Percentiles rank a stretch among this genome's conserved stretches.
Evolutionary conservation across 1,140 invertebrate species (phyloP).

Genomic region (Schlechtendalia chinensis): DNA sequence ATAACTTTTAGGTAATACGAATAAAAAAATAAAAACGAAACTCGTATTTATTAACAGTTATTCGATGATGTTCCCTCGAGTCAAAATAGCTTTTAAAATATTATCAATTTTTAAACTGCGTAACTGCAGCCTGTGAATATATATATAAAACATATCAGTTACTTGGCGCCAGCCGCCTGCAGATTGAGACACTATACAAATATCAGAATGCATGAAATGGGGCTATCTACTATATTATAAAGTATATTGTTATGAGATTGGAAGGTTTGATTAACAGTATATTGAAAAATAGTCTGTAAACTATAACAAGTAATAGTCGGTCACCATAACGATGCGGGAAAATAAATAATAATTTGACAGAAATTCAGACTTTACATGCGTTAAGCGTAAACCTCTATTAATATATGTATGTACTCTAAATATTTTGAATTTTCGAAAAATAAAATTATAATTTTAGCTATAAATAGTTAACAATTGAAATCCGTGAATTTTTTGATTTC

Average conservation of each 20-base stretch:
- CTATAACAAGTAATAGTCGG: no score
- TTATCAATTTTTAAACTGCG: no score
- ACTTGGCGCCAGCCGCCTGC: neutral
- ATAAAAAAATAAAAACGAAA: no score
- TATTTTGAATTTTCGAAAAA: neutral
- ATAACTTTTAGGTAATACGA: no score
- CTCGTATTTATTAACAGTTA: no score
- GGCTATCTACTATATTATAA: neutral
- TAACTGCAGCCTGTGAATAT: no score
- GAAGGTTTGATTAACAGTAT: constrained; percentile 9
- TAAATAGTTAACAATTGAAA: neutral
- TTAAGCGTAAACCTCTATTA: no score
- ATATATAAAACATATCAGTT: no score
- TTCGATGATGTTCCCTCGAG: no score
- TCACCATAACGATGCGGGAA: neutral
- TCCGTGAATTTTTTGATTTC: no score
- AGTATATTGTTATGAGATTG: neutral
- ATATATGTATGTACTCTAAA: no score
- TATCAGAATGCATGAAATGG: neutral
- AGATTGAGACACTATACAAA: neutral
- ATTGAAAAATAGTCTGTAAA: constrained; percentile 3
- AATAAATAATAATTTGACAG: neutral
- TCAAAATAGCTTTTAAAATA: no score
- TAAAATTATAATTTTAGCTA: neutral
- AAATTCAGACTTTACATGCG: neutral